A percentile compares a stretch with the other conserved stretches of the same genome.
These are phyloP conservation scores for Drosophila kohkoa DNA, from an alignment of 1,140 invertebrate genomes.

Conservation along the genomic window DNA sequence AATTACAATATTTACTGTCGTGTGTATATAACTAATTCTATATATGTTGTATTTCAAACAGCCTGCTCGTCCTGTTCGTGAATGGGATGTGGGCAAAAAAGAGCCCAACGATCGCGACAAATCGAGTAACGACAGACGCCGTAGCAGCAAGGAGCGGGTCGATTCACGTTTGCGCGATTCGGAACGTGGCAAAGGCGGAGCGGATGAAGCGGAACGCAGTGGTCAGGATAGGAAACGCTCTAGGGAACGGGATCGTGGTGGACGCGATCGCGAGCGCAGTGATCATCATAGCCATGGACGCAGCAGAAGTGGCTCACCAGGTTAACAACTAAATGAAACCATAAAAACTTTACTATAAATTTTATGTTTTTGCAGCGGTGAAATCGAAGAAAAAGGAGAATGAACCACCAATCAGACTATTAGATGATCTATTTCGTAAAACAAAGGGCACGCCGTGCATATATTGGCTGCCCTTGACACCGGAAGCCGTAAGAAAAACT, in stretches of 20 bases:
- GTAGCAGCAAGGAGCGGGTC: conserved; percentile 69
- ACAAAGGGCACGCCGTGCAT: conserved; percentile 97
- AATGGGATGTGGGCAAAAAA: conserved; percentile 96
- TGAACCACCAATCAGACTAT: conserved; percentile 95
- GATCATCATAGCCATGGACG: conserved; percentile 57
- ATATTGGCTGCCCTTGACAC: conserved; percentile 98
- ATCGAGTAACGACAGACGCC: conserved; percentile 51
- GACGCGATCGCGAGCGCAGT: conserved; percentile 59
- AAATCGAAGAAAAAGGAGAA: conserved; percentile 92
- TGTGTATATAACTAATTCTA: background rate
- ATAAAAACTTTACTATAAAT: background rate
- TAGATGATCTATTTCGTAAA: conserved; percentile 98
- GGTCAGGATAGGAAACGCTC: conserved; percentile 51
- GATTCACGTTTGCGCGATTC: conserved; percentile 73
- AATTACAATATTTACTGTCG: background rate
- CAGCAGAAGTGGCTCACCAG: conserved; percentile 75
- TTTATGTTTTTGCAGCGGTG: conserved; percentile 85
- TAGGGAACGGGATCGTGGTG: conserved; percentile 53
- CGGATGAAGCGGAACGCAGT: conserved; percentile 39
- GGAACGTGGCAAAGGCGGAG: conserved; percentile 45
- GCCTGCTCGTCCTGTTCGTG: conserved; percentile 87
- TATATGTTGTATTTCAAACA: conserved; percentile 16
- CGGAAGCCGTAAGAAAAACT: conserved; percentile 92
- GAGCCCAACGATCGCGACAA: conserved; percentile 87
- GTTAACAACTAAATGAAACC: conserved; percentile 41